These are phyloP conservation scores for Nymphalis polychloros DNA, from an alignment of 2,888 invertebrate genomes.

Conservation along the genomic window DNA sequence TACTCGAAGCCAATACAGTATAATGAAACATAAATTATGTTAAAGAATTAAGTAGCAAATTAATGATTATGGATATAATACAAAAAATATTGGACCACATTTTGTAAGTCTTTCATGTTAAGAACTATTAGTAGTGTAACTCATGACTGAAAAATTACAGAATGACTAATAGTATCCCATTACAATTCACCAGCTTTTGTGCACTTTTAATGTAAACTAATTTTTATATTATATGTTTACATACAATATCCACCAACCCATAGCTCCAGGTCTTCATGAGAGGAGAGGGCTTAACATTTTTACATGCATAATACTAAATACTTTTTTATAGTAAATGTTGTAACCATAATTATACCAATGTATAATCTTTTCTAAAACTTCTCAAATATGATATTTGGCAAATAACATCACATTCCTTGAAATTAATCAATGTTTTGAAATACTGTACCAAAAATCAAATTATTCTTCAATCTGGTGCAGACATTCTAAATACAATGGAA, in stretches of 20 bases:
- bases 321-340: slow-evolving; percentile 15
- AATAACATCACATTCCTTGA: slow-evolving; percentile 33
- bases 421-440: slow-evolving; percentile 22
- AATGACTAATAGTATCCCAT: slow-evolving; percentile 34
- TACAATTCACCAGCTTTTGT: slow-evolving; percentile 35
- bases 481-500: slow-evolving; percentile 57
- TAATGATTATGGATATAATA: slow-evolving; percentile 49
- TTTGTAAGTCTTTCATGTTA: slow-evolving; percentile 68
- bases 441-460: slow-evolving; percentile 47
- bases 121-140: slow-evolving; percentile 42
- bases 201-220: slow-evolving; percentile 22
- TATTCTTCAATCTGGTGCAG: slow-evolving; percentile 57
- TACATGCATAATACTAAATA: slow-evolving; percentile 16
- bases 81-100: slow-evolving; percentile 73
- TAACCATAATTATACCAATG: slow-evolving; percentile 15
- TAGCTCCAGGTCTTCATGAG: too few species aligned
- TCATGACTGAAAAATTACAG: slow-evolving; percentile 36
- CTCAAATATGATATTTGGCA: slow-evolving; percentile 37
- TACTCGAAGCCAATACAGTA: slow-evolving; percentile 64
- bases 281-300: not conserved
- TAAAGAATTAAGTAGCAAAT: slow-evolving; percentile 42
- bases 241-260: slow-evolving; percentile 4
- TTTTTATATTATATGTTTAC: slow-evolving; percentile 1
- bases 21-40: slow-evolving; percentile 45
- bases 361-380: slow-evolving; percentile 9